phyloP scores from a whole-genome alignment of 2,888 invertebrate genomes.

The Cyaniris semiargus region DNA sequence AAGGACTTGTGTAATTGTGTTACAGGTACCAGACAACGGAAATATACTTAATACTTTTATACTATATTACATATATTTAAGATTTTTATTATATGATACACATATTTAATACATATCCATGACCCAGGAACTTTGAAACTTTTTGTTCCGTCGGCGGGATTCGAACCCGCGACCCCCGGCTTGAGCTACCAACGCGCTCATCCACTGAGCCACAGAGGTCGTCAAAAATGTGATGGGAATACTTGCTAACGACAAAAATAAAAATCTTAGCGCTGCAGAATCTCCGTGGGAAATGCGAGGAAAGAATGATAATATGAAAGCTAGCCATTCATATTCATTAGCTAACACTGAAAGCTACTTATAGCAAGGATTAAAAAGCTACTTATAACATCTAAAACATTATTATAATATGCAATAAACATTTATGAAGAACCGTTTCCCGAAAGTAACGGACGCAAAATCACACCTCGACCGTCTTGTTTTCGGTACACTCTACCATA shows the following conservation, averaged over 20 bases:
- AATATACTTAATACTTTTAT: too few relatives aligned
- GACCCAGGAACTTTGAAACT: too few relatives aligned
- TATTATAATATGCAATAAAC: constrained; percentile 15
- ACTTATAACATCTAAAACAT: constrained; percentile 14
- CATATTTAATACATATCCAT: too few relatives aligned
- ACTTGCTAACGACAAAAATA: constrained; percentile 16
- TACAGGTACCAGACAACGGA: too few relatives aligned
- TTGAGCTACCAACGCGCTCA: too few relatives aligned
- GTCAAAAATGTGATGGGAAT: constrained; percentile 3
- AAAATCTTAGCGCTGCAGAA: constrained; percentile 16
- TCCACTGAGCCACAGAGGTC: too few relatives aligned
- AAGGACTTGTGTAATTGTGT: too few relatives aligned
- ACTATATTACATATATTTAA: too few relatives aligned
- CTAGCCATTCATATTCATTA: constrained; percentile 18
- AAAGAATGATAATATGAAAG: constrained; percentile 19
- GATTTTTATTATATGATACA: too few relatives aligned
- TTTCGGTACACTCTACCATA: not conserved
- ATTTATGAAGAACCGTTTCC: constrained; percentile 7
- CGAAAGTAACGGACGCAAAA: not conserved
- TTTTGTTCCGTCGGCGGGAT: too few relatives aligned
- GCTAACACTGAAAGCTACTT: constrained; percentile 21
- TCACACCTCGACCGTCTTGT: not conserved
- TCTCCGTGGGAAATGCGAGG: constrained; percentile 12
- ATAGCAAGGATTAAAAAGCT: constrained; percentile 16
- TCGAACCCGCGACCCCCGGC: too few relatives aligned